Conservation (phyloP, 1,140 invertebrate species). For the Brachionus sp. region DNA sequence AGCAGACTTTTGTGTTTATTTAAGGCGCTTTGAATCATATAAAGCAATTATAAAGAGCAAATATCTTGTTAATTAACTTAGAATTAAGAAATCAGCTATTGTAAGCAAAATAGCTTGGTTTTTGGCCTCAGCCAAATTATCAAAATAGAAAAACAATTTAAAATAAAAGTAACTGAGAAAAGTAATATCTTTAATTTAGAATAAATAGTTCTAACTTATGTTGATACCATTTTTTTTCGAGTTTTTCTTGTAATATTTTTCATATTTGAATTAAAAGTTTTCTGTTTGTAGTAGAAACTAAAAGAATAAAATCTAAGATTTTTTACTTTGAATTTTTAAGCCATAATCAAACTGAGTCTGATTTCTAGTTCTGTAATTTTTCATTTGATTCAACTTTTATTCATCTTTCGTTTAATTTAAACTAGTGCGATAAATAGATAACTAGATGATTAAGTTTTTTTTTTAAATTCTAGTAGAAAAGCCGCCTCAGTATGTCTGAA, state of each 20-base stretch:
- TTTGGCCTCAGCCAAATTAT: conserved; percentile 9
- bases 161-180: conserved; percentile 6
- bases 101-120: not conserved
- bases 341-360: conserved; percentile 17
- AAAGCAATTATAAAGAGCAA: not conserved
- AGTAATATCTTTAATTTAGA: conserved; percentile 41
- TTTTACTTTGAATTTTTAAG: not conserved
- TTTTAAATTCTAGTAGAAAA: not conserved
- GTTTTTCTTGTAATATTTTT: conserved; percentile 12
- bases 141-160: not conserved
- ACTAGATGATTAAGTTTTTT: not conserved
- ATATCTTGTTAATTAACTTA: conserved; percentile 33
- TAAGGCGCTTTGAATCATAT: not conserved
- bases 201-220: conserved; percentile 39
- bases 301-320: not conserved
- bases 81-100: conserved; percentile 36
- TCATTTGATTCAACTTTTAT: not conserved
- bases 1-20: not conserved
- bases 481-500: not conserved
- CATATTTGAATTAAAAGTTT: conserved; percentile 27
- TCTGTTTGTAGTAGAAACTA: conserved; percentile 28
- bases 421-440: conserved; percentile 28
- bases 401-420: not conserved
- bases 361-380: conserved; percentile 31
- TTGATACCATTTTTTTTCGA: conserved; percentile 10